phyloP scores from a whole-genome alignment of 2,888 invertebrate species.

The Clostera curtula region DNA sequence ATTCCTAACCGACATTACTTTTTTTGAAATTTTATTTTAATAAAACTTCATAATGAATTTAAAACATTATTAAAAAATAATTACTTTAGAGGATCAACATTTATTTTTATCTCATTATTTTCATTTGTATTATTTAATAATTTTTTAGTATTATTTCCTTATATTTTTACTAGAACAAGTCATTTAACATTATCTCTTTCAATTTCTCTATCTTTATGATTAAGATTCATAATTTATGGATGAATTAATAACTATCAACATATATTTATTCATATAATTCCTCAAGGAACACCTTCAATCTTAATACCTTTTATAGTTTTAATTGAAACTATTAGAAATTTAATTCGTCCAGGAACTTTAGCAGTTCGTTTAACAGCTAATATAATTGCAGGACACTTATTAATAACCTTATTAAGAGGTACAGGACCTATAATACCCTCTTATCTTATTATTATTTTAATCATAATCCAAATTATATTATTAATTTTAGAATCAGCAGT shows the following conservation, averaged over 20 bases:
- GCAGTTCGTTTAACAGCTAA: constrained; percentile 83
- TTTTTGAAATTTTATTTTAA: constrained; percentile 63
- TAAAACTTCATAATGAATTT: constrained; percentile 72
- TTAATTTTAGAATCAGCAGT: constrained; percentile 76
- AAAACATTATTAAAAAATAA: constrained; percentile 67
- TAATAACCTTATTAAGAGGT: constrained; percentile 76
- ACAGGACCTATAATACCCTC: constrained; percentile 33
- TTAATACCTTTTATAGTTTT: constrained; percentile 83
- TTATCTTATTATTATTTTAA: constrained; percentile 43
- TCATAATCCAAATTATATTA: constrained; percentile 65
- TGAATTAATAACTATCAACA: constrained; percentile 77
- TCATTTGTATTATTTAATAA: constrained; percentile 78
- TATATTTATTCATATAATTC: constrained; percentile 81
- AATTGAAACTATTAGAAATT: constrained; percentile 84
- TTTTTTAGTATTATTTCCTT: constrained; percentile 80
- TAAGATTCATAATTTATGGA: constrained; percentile 78
- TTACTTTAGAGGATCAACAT: constrained; percentile 61
- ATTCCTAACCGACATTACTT: constrained; percentile 67
- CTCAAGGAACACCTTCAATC: constrained; percentile 77
- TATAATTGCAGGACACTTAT: constrained; percentile 83
- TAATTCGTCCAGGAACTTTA: constrained; percentile 81
- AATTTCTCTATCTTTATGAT: constrained; percentile 77
- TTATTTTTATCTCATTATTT: constrained; percentile 76
- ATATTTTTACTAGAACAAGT: constrained; percentile 81
- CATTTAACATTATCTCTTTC: constrained; percentile 76